These are phyloP conservation scores for Etheostoma perlongum DNA, from an alignment of 2,797 vertebrate genomes.

Conservation along the genomic window DNA sequence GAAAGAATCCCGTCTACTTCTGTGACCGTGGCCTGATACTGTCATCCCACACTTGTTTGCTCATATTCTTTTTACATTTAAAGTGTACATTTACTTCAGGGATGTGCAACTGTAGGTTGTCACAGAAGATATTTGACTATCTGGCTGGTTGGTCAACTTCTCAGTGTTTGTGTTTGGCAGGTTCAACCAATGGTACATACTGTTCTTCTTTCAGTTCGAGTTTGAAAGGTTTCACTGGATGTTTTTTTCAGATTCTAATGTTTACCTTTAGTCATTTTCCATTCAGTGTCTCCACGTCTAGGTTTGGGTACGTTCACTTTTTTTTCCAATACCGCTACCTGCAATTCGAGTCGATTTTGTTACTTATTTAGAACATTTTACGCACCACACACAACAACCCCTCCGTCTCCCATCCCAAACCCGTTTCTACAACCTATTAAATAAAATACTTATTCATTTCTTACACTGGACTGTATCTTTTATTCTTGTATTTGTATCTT, in stretches of 20 bases:
- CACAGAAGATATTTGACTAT: constrained; percentile 17
- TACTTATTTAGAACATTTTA: too few species aligned
- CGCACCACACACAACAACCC: too few species aligned
- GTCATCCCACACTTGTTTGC: constrained; percentile 54
- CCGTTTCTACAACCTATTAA: too few species aligned
- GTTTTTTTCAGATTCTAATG: background rate
- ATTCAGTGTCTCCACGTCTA: too few species aligned
- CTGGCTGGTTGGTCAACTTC: constrained; percentile 23
- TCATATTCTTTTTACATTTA: constrained; percentile 49
- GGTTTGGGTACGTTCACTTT: too few species aligned
- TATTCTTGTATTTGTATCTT: too few species aligned
- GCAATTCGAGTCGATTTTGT: too few species aligned
- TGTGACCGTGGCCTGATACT: constrained; percentile 74
- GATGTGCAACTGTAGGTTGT: constrained; percentile 28
- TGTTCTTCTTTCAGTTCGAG: constrained; percentile 14
- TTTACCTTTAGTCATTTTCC: background rate
- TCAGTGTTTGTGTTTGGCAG: constrained; percentile 12
- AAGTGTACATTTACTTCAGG: constrained; percentile 33
- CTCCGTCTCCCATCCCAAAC: too few species aligned
- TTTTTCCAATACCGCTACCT: too few species aligned
- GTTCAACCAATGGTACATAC: constrained; percentile 13
- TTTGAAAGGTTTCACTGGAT: background rate
- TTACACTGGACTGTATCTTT: too few species aligned
- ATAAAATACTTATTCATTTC: too few species aligned
- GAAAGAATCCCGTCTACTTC: constrained; percentile 75